Percentiles rank a stretch among this genome's conserved stretches.
Conservation (phyloP, 2,113 vertebrate species). For the Neotragus pygmaeus region DNA sequence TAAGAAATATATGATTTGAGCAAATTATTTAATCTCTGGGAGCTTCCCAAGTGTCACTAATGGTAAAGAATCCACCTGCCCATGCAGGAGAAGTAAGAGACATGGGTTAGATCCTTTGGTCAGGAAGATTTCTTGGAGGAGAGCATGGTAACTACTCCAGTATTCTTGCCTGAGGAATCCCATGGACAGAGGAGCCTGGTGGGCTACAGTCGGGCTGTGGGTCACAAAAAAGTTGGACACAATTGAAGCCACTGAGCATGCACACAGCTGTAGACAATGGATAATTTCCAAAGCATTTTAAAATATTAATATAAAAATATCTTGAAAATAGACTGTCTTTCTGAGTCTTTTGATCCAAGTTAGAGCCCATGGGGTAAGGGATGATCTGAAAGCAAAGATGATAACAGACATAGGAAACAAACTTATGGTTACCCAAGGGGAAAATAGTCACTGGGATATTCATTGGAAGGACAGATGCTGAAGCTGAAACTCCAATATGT, state of each 20-base stretch:
- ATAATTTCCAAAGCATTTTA: not conserved
- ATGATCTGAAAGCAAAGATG: not conserved
- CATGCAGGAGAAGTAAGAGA: not conserved
- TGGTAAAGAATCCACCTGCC: not conserved
- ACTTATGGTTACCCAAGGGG: not conserved
- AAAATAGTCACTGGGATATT: not conserved
- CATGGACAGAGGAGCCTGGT: not conserved
- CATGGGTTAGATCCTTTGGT: not conserved
- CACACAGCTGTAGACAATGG: not conserved
- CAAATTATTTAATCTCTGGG: not conserved
- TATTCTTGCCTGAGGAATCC: not conserved
- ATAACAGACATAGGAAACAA: not conserved
- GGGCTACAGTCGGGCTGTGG: not conserved
- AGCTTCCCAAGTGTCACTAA: not conserved
- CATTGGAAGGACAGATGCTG: not conserved
- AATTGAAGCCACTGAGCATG: not conserved
- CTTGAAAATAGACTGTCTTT: not conserved
- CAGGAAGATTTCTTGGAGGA: not conserved
- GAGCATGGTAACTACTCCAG: not conserved
- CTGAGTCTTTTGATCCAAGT: not conserved
- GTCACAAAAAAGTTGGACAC: not conserved
- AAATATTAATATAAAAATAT: not conserved
- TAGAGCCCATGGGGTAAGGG: fast-evolving
- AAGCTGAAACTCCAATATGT: not conserved
- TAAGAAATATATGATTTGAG: no score